Percentiles rank a stretch among this genome's conserved stretches.
Evolutionary conservation across 2,797 vertebrate genomes (phyloP).

Genomic region (Esox lucius): DNA sequence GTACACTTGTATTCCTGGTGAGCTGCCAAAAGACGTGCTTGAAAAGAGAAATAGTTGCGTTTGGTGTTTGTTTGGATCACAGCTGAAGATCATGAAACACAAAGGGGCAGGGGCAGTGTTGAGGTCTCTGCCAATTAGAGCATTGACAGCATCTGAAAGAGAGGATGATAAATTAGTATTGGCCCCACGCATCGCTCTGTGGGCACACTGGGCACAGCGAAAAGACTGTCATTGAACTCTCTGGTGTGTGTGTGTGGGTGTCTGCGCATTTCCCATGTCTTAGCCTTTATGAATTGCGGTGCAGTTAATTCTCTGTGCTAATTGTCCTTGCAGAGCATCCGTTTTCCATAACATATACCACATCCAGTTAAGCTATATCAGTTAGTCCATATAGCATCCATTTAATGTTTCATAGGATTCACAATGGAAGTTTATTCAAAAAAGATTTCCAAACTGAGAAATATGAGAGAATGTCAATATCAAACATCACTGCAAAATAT

Average conservation of each 20-base stretch:
- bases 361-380: neutral
- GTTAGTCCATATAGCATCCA: neutral
- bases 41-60: neutral
- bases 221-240: constrained; percentile 63
- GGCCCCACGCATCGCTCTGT: constrained; percentile 61
- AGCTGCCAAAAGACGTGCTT: neutral
- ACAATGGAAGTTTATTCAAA: neutral
- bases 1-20: neutral
- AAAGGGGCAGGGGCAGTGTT: constrained; percentile 14
- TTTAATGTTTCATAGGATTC: neutral
- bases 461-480: neutral
- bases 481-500: neutral
- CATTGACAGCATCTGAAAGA: constrained; percentile 38
- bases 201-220: constrained; percentile 46
- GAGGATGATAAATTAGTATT: constrained; percentile 68
- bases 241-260: constrained; percentile 30
- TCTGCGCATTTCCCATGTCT: neutral
- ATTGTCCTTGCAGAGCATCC: neutral
- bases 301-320: neutral
- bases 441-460: neutral
- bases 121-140: constrained; percentile 31
- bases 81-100: neutral
- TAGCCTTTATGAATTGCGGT: neutral
- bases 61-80: neutral
- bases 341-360: neutral